Evolutionary conservation across 92 coral and sea anemone genomes (phyloP).

Genomic region (Pocillopora grandis): DNA sequence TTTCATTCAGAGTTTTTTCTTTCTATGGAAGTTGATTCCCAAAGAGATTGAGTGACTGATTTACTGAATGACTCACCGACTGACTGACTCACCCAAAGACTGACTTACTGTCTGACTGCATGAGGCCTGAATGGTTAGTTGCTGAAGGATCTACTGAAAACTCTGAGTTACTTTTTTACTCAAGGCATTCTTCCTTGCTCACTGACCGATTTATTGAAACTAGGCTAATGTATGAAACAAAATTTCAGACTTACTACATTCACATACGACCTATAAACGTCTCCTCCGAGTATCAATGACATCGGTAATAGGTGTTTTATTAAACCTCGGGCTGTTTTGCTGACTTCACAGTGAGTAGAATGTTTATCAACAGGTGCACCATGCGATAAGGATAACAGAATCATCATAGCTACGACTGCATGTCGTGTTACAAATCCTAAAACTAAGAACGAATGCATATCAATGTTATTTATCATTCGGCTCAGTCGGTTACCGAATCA

Average conservation of each 20-base stretch:
- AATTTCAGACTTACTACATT: constrained; percentile 8
- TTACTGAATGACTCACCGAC: not conserved
- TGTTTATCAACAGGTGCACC: not conserved
- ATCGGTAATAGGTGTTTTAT: constrained; percentile 23
- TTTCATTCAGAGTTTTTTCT: too few species aligned
- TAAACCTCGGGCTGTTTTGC: constrained; percentile 1
- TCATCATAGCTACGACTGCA: not conserved
- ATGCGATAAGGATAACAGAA: not conserved
- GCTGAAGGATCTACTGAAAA: too few species aligned
- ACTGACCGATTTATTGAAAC: not conserved
- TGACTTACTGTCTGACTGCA: too few species aligned
- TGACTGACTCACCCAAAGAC: too few species aligned
- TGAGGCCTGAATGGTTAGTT: too few species aligned
- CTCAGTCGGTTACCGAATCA: too few species aligned
- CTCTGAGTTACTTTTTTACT: too few species aligned
- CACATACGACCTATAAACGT: constrained; percentile 9
- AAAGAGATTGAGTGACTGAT: too few species aligned
- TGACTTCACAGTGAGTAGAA: constrained; percentile 9
- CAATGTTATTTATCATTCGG: too few species aligned
- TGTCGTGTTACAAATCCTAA: not conserved
- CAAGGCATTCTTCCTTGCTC: too few species aligned
- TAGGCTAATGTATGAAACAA: not conserved
- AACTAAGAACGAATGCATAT: not conserved
- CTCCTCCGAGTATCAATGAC: constrained; percentile 31
- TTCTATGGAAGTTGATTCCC: too few species aligned